Percentiles rank a stretch among this genome's conserved stretches.
These are phyloP conservation scores for Drosophila guanche DNA, from an alignment of 1,140 invertebrate genomes.

Conservation along the genomic window DNA sequence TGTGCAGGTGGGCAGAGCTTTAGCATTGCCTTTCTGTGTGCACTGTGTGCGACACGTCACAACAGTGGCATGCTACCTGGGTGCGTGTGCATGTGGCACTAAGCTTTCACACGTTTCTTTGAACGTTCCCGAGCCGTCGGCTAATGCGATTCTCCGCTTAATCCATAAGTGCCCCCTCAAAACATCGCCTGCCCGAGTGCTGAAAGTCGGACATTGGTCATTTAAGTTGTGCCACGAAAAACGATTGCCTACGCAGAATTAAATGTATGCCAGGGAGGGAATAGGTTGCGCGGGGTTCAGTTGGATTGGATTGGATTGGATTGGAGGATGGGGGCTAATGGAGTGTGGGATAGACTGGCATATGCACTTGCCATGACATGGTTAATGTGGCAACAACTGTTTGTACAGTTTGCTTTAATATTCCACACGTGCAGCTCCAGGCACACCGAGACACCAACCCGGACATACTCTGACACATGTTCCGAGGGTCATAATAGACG, in stretches of 20 bases:
- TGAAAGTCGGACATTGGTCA: slow-evolving; percentile 57
- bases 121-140: not conserved
- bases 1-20: slow-evolving; percentile 9
- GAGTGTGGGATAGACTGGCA: slow-evolving; percentile 33
- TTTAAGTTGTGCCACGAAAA: slow-evolving; percentile 58
- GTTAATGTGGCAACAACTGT: slow-evolving; percentile 54
- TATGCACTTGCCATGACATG: slow-evolving; percentile 52
- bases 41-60: slow-evolving; percentile 17
- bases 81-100: slow-evolving; percentile 29
- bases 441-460: slow-evolving; percentile 8
- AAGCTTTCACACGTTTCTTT: slow-evolving; percentile 39
- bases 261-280: no score
- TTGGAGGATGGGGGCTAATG: slow-evolving; percentile 17
- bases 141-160: slow-evolving; percentile 56
- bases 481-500: slow-evolving; percentile 42
- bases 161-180: slow-evolving; percentile 29
- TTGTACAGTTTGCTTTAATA: slow-evolving; percentile 65
- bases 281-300: not conserved
- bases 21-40: not conserved
- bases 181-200: slow-evolving; percentile 24
- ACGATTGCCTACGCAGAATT: no score
- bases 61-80: slow-evolving; percentile 6
- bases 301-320: not conserved
- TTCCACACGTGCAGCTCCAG: slow-evolving; percentile 47
- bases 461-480: slow-evolving; percentile 12